Evolutionary conservation across 2,888 invertebrate genomes (phyloP), one percentile per base, ranked within the genome.

Genomic region (Heterodera filipjevi): DNA sequence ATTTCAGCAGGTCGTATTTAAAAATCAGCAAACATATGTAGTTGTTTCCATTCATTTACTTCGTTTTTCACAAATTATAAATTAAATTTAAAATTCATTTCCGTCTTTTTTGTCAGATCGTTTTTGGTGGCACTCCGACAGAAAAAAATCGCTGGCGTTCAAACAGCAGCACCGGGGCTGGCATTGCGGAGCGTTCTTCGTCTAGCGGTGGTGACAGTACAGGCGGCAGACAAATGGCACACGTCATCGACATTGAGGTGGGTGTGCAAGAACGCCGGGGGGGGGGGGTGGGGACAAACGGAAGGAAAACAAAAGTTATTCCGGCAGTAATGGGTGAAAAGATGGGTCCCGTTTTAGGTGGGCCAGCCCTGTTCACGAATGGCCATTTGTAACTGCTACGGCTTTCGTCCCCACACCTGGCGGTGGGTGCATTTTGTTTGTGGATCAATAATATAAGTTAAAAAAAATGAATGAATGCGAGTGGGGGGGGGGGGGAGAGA

Each of bases 371-470:
- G 83, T 77, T 80, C 81, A 19, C 71, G 71, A 46, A 71, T 77
- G 82, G 80, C 79, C 71, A 44, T 70, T 30, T 83, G 83, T 76
- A 84, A 84, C 44, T 83, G 83, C 68, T 79, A 78, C 66, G 84
- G 84, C 0, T 83, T 83, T 68, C 73, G 84, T 30, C 84, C 84
- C 32, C 84, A 83, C 83, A 78, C 73, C 30, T 83, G 84, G 84
- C 85, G 84, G 84, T 83, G 22, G 35, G 83, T 46, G 10, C 32
- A n/a, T 71, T n/a, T 77, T 30, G 75, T 68, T 59, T n/a, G 2
- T 8, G 59, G 22, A 27, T 59, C 59, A 59, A 27, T 59, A 59
- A 27, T 27, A 59, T 8, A 27, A n/a, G n/a, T n/a, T n/a, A n/a
- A n/a, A 59, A 59, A 59, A 59, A 49, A 39, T 39, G 39, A 39